These are phyloP conservation scores for Pantherophis guttatus DNA, from an alignment of 2,113 vertebrate species.

Conservation along the genomic window DNA sequence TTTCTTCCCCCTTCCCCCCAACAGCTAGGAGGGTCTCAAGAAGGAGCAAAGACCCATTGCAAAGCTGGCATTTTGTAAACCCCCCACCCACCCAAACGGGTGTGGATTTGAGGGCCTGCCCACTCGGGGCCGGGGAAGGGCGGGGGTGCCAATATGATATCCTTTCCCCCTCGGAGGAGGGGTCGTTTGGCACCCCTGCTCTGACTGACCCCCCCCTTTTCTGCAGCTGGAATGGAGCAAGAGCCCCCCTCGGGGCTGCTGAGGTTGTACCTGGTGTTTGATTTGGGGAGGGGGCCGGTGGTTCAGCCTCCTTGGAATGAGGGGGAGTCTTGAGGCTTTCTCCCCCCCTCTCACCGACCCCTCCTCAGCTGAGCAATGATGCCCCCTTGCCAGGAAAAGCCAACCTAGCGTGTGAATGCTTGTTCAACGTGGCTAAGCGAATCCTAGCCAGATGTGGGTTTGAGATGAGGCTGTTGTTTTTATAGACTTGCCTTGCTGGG, in stretches of 20 bases:
- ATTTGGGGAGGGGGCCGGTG: neutral
- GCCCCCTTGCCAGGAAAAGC: neutral
- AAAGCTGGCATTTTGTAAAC: neutral
- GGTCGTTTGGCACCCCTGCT: too few relatives aligned
- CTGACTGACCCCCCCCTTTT: too few relatives aligned
- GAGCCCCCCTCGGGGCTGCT: neutral
- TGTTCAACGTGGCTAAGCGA: fast-evolving
- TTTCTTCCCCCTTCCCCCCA: neutral
- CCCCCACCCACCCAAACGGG: neutral
- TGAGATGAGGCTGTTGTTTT: neutral
- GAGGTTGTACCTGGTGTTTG: neutral
- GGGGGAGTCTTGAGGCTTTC: neutral
- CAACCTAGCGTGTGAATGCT: neutral
- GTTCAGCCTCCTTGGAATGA: too few relatives aligned
- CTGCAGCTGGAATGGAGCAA: neutral
- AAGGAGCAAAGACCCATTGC: neutral
- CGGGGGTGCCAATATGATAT: neutral
- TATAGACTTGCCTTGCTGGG: neutral
- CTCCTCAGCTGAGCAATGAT: too few relatives aligned
- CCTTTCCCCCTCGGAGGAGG: too few relatives aligned
- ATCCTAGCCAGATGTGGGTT: neutral
- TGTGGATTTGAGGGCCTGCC: neutral
- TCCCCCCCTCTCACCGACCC: neutral
- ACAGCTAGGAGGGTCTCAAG: neutral
- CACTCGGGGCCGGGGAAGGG: neutral